Base-by-base conservation (phyloP, 2,113 vertebrate species). In the Sinocyclocheilus grahami region DNA sequence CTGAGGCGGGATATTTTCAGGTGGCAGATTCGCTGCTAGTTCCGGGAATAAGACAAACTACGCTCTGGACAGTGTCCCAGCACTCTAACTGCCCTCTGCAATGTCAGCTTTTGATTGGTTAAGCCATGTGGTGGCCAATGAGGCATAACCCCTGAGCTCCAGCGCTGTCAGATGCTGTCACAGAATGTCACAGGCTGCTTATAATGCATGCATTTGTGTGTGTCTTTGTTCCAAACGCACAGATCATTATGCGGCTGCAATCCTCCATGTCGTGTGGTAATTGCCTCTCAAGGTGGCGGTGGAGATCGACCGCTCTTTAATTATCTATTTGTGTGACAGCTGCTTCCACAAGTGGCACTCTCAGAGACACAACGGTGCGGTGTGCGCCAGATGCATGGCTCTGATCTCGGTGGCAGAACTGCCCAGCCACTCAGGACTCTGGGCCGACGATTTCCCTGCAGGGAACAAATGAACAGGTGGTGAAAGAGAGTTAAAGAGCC, bases 241-340 rank as follows among this genome's bases (percentile, higher is more conserved):
- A 87, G 85, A 82, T 90, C 89, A 90, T 91, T 88, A 92, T 88
- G 87, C 88, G 84, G 88, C 92, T 24, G 90, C 89, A 85, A 92
- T 89, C 89, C 89, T 91, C 90, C 85, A 85, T 71, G 86, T 89
- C 89, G 85, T 85, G 55, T 88, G 74, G 87, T 93, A 92, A 93
- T 93, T 92, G 89, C 87, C 90, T 89, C 88, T 87, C 42, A 53
- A 75, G 86, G 81, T 86, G 62, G 69, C 11, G 18, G 65, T 58
- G 62, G 83, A n/a, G 46, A 74, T 81, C 48, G 46, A 42, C n/a
- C 71, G 20, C 75, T 46, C 22, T 69, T 77, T 60, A 84, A 83
- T 67, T 37, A 83, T 30, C 14, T 37, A 78, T 82, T 62, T 53
- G 55, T 16, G 76, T 86, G 48, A 75, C 69, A 83, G 63, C 37